Evolutionary conservation across 1,140 invertebrate species (phyloP).

Genomic region (Bombus waltoni): DNA sequence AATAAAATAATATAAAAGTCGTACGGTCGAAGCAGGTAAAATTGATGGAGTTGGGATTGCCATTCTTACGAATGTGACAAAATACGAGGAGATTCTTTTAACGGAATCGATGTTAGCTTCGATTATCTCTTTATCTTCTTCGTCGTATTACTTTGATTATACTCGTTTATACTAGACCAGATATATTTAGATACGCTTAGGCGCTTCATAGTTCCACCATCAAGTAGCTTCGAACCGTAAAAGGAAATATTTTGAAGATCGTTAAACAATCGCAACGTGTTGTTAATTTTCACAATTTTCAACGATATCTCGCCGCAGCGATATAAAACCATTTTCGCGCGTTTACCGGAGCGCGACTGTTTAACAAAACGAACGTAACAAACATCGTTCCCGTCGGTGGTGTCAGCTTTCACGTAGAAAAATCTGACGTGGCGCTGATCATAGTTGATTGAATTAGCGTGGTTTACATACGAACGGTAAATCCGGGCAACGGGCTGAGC

Average conservation of each 20-base stretch:
- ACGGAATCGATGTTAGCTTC: too few species aligned
- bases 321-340: not conserved
- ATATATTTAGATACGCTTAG: too few species aligned
- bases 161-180: too few species aligned
- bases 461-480: conserved; percentile 38
- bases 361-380: conserved; percentile 18
- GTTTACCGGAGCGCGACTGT: not conserved
- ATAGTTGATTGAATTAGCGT: conserved; percentile 40
- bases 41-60: too few species aligned
- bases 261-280: not conserved
- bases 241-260: not conserved
- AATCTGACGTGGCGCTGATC: conserved; percentile 15
- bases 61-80: too few species aligned
- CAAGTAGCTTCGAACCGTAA: not conserved
- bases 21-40: too few species aligned
- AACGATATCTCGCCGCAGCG: not conserved
- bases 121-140: too few species aligned
- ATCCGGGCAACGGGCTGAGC: not conserved
- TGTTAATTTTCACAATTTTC: not conserved
- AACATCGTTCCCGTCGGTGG: not conserved
- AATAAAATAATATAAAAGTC: too few species aligned
- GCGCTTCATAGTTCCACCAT: too few species aligned
- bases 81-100: too few species aligned
- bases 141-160: too few species aligned
- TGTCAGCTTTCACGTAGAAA: not conserved